Conservation (phyloP, 2,797 vertebrate genomes). For the Peromyscus aztecus region DNA sequence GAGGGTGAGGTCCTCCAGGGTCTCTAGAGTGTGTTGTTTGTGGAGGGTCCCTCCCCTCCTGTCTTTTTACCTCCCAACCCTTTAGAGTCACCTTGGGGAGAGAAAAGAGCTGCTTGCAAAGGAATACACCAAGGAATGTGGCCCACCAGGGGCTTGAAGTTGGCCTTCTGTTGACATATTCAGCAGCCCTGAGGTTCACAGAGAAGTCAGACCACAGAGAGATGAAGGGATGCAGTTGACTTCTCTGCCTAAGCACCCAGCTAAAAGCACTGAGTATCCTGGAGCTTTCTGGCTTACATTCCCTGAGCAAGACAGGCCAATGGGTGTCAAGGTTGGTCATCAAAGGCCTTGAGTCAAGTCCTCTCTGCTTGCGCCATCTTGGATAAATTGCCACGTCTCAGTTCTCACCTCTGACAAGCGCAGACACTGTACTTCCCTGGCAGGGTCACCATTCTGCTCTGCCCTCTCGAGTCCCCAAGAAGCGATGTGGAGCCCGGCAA, state of each 20-base stretch:
- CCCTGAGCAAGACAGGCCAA: background rate
- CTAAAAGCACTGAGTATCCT: constrained; percentile 30
- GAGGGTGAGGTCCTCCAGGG: background rate
- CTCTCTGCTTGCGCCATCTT: background rate
- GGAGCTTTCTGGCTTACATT: background rate
- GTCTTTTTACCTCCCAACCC: accelerated
- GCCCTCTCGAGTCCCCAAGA: accelerated
- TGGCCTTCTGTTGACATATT: constrained; percentile 16
- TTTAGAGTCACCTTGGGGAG: too few relatives aligned
- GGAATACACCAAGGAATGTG: background rate
- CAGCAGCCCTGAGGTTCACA: background rate
- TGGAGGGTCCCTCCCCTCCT: background rate
- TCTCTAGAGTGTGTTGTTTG: background rate
- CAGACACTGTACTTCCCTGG: accelerated
- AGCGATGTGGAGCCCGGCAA: background rate
- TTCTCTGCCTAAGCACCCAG: constrained; percentile 65
- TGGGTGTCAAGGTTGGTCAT: background rate
- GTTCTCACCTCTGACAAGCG: background rate
- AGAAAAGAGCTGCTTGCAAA: accelerated
- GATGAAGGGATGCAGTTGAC: constrained; percentile 63
- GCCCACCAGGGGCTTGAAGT: background rate
- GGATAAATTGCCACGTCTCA: background rate
- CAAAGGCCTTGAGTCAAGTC: too few relatives aligned
- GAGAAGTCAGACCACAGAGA: constrained; percentile 28
- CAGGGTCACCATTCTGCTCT: background rate